A percentile compares a stretch with the other conserved stretches of the same genome.
Conservation (phyloP, 2,888 invertebrate species). For the Thyatira batis region DNA sequence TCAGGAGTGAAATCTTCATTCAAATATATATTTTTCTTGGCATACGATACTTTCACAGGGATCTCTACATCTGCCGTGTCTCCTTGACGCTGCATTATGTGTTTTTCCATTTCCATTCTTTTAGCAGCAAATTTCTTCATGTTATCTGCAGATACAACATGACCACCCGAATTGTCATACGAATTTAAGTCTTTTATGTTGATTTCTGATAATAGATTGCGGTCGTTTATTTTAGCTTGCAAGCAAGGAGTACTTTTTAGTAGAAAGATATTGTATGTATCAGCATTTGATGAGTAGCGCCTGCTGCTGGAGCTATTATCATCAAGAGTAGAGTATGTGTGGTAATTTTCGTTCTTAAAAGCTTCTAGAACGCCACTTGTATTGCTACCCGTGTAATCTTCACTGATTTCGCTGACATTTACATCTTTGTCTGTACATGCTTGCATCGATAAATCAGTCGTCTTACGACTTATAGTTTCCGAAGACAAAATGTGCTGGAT, state of each 20-base stretch:
- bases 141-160: constrained; percentile 62
- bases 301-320: constrained; percentile 29
- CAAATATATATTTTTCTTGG: constrained; percentile 63
- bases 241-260: constrained; percentile 43
- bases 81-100: constrained; percentile 33
- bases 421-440: background rate
- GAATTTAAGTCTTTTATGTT: constrained; percentile 46
- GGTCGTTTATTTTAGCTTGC: constrained; percentile 55
- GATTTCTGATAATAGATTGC: constrained; percentile 60
- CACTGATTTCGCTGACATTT: constrained; percentile 5
- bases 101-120: constrained; percentile 48
- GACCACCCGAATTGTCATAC: constrained; percentile 22
- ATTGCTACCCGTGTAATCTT: background rate
- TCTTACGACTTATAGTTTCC: constrained; percentile 33
- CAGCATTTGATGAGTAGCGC: constrained; percentile 33
- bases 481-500: constrained; percentile 63
- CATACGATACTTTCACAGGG: constrained; percentile 61
- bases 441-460: constrained; percentile 4
- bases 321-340: constrained; percentile 50
- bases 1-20: constrained; percentile 50
- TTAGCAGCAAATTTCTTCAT: constrained; percentile 54
- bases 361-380: constrained; percentile 40
- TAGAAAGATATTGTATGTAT: constrained; percentile 54
- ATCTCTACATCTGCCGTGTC: constrained; percentile 53
- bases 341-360: constrained; percentile 58